Evolutionary conservation across 2,113 vertebrate genomes (phyloP).

Genomic region (Rana temporaria): DNA sequence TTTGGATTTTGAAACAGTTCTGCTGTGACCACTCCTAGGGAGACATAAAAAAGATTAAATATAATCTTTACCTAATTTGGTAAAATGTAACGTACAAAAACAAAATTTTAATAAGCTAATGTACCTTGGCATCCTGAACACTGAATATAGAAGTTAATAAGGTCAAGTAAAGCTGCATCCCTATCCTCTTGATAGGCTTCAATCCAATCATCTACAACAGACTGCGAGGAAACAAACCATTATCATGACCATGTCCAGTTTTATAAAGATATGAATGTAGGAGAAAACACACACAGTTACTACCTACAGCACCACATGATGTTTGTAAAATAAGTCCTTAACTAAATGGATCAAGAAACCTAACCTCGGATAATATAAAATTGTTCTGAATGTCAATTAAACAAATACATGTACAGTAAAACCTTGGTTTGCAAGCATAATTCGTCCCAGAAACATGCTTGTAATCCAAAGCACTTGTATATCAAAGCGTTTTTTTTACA

Average conservation of each 20-base stretch:
- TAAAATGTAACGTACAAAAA: too few relatives aligned
- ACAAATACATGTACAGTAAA: too few relatives aligned
- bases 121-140: constrained; percentile 90
- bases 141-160: constrained; percentile 93
- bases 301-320: not conserved
- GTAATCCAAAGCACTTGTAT: too few relatives aligned
- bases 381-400: too few relatives aligned
- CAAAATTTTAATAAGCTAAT: not conserved
- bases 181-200: constrained; percentile 82
- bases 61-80: too few relatives aligned
- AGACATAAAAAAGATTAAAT: constrained; percentile 25
- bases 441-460: too few relatives aligned
- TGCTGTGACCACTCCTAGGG: constrained; percentile 85
- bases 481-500: too few relatives aligned
- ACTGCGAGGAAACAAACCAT: constrained; percentile 67
- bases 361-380: too few relatives aligned
- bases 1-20: constrained; percentile 87
- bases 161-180: constrained; percentile 86
- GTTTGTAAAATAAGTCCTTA: not conserved
- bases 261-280: not conserved
- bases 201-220: constrained; percentile 89
- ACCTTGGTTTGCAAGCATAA: too few relatives aligned
- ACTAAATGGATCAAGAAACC: too few relatives aligned
- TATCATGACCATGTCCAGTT: too few relatives aligned
- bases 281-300: not conserved